Conservation (phyloP, 2,113 vertebrate species). For the Corvus hawaiiensis region DNA sequence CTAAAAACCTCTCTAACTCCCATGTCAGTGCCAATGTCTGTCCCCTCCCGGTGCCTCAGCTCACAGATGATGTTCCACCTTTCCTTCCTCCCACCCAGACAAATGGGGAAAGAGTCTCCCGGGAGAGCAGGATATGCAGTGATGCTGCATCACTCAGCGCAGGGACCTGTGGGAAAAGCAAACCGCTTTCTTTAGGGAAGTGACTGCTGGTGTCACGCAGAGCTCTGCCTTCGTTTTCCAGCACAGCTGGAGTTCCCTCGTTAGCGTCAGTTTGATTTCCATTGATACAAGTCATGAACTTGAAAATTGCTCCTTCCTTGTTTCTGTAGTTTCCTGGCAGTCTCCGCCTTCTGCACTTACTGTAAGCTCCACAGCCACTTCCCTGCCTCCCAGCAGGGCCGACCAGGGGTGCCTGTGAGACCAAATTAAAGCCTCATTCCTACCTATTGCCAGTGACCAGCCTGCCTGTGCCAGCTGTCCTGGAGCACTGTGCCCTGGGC, state of each 20-base stretch:
- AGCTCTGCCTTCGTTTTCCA: not conserved
- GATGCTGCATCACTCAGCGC: not conserved
- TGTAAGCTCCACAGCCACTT: slow-evolving; percentile 29
- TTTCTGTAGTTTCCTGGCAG: slow-evolving; percentile 47
- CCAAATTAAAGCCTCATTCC: not conserved
- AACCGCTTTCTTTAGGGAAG: not conserved
- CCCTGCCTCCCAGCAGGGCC: not conserved
- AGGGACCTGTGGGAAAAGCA: not conserved
- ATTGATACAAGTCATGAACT: not conserved
- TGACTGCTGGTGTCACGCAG: not conserved
- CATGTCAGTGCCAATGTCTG: not conserved
- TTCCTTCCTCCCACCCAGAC: not conserved
- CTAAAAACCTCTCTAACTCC: not conserved
- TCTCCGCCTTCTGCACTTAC: slow-evolving; percentile 53
- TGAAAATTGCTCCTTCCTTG: slow-evolving; percentile 47
- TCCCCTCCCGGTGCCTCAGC: not conserved
- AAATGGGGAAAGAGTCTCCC: not conserved
- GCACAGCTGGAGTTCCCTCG: not conserved
- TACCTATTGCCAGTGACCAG: not conserved
- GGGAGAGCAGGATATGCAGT: accelerated
- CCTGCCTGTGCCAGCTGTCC: not conserved
- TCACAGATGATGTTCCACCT: not conserved
- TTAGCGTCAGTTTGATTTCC: not conserved
- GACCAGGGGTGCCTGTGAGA: not conserved
- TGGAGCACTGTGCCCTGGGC: accelerated